A percentile compares a stretch with the other conserved stretches of the same genome.
phyloP scores from a whole-genome alignment of 2,888 invertebrate species.

The Lycophotia porphyrea region DNA sequence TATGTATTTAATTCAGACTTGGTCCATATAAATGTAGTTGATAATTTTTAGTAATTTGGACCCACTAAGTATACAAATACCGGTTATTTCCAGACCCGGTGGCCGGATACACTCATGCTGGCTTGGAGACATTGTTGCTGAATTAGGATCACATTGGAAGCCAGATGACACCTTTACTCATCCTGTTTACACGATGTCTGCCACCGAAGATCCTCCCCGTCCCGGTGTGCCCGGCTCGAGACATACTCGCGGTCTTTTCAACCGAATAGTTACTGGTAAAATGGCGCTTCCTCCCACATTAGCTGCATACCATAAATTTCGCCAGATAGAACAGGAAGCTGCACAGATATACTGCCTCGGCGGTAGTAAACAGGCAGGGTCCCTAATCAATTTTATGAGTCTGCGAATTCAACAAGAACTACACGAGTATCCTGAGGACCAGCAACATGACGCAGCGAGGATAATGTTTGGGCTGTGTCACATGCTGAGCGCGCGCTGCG shows the following conservation, averaged over 20 bases:
- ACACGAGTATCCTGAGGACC: constrained; percentile 92
- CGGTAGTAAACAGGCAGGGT: constrained; percentile 91
- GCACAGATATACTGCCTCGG: constrained; percentile 91
- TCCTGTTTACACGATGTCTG: constrained; percentile 92
- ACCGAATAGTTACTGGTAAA: constrained; percentile 91
- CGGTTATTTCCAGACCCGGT: constrained; percentile 91
- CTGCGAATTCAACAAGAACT: constrained; percentile 92
- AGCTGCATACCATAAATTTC: constrained; percentile 91
- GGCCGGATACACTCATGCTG: constrained; percentile 94
- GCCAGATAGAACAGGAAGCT: constrained; percentile 92
- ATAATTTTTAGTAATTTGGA: not conserved
- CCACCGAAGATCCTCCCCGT: constrained; percentile 91
- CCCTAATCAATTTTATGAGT: constrained; percentile 91
- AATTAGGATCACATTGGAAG: constrained; percentile 93
- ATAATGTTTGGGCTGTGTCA: constrained; percentile 92
- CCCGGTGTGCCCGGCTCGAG: constrained; percentile 88
- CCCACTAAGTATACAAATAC: not conserved
- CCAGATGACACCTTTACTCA: constrained; percentile 86
- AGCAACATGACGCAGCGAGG: constrained; percentile 92
- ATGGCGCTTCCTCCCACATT: constrained; percentile 91
- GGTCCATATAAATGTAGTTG: not conserved
- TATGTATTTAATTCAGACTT: too few species aligned
- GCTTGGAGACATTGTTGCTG: constrained; percentile 94
- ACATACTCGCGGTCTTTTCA: constrained; percentile 90
- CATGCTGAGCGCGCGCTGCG: constrained; percentile 91